Evolutionary conservation across 1,140 invertebrate species (phyloP), one percentile per base, ranked within the genome.

Genomic region (Cotesia chilonis): DNA sequence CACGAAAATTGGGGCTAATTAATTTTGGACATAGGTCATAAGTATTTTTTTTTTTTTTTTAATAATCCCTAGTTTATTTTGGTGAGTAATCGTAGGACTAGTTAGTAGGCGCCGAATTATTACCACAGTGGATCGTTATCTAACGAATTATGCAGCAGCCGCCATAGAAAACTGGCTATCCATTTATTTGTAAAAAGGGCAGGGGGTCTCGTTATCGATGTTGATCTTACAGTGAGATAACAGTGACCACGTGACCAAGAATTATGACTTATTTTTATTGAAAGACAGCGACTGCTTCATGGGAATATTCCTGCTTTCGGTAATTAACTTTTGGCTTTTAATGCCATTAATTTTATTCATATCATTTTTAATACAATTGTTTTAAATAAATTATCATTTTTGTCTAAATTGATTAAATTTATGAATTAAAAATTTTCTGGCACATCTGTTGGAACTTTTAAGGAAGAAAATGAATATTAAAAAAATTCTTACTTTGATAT

Each of bases 241-340:
- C 47, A 38, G 20, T 35, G 61, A 71, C 78, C 81, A 78, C 79
- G 77, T 80, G 80, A 74, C 76, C 54, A 75, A 76, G 74, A 80
- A 80, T 82, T 81, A 82, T 78, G 76, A 79, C 76, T 76, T 71
- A 77, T 75, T 78, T 63, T 73, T 69, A 75, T 36, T 20, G 68
- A 55, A 69, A 68, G 72, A 77, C 79, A 80, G 36, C 1, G n/a
- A 3, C 60, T 37, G 17, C 59, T 35, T 78, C 73, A 47, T 51
- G 37, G 54, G 69, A 63, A 14, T 59, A 37, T 65, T 63, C 70
- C 41, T 68, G 61, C 68, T 72, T 74, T 74, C 66, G 72, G 67
- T 72, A 74, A 75, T 75, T 70, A 75, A 70, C 35, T 28, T 54
- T 20, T 3, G 41, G 10, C 35, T 61, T 0, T 28, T 28, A 59